Evolutionary conservation across 1,140 invertebrate species (phyloP), one percentile per base, ranked within the genome.

Genomic region (Temnothorax nylanderi): DNA sequence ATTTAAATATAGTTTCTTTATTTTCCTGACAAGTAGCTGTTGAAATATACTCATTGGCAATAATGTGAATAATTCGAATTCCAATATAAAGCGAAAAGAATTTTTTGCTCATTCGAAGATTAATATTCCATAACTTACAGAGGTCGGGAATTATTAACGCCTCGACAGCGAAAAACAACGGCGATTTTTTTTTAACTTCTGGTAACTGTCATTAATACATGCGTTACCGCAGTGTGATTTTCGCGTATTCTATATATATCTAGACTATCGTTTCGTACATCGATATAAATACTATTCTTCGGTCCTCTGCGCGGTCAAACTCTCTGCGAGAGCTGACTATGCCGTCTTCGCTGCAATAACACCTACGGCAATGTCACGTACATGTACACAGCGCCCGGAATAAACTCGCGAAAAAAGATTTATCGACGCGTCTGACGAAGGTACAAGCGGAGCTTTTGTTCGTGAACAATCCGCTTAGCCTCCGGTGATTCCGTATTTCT

Each of bases 211-310:
- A 51, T 21, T 65, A 51, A 37, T 37, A 65, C 18, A 65, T 10
- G 21, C 34, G 10, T 32, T 51, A 34, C 47, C 2, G 7, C 54
- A 6, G 2, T 7, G 58, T 62, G 37, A 32, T 49, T 78, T 77
- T 65, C 18, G 47, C 41, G 11, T 47, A 37, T 67, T 21, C 62
- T 67, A 80, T 54, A 41, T 65, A 51, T 78, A 78, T 49, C 32
- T 78, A 65, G 60, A 54, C n/a, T 18, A 78, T 80, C 26, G 44
- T 32, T 74, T 72, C 18, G 37, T 11, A 37, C 85, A 37, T 51
- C 56, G 49, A 75, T 82, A 76, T 82, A 88, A 88, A 87, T 88
- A 82, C 64, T 34, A 65, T 65, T 41, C 11, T 65, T 65, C 74
- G 65, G 51, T 54, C 37, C 58, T 74, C 10, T 26, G 10, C 10